Percentiles rank a stretch among this genome's conserved stretches.
Evolutionary conservation across 2,113 vertebrate genomes (phyloP).

Genomic region (Sphyrna mokarran): DNA sequence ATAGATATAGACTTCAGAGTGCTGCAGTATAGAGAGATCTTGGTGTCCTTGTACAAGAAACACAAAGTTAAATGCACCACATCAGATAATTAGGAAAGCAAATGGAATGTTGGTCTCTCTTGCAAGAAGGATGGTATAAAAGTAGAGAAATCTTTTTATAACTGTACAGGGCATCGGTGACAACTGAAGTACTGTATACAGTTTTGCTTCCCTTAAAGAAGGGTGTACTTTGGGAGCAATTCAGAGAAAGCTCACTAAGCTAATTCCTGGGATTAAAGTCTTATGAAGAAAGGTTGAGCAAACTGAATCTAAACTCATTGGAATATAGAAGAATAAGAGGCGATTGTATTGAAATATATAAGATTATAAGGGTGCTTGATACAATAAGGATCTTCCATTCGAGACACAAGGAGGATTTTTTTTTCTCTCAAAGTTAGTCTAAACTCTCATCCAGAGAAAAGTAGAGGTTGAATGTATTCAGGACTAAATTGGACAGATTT

Average conservation of each 20-base stretch:
- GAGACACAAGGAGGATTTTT: too few species aligned
- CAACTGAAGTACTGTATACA: background rate
- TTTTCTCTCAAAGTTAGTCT: too few species aligned
- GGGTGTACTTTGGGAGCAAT: background rate
- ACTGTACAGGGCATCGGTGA: background rate
- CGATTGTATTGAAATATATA: background rate
- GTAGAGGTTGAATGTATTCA: too few species aligned
- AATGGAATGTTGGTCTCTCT: background rate
- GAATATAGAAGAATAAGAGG: background rate
- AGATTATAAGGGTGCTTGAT: background rate
- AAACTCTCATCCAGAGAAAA: too few species aligned
- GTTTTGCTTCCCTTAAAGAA: background rate
- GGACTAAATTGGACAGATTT: too few species aligned
- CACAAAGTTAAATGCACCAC: background rate
- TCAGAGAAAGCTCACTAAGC: background rate
- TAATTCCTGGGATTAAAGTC: background rate
- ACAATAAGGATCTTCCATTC: too few species aligned
- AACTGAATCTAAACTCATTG: background rate
- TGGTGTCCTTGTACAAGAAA: background rate
- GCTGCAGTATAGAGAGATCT: too few species aligned
- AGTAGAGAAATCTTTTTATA: background rate
- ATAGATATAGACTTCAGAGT: too few species aligned
- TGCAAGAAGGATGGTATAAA: background rate
- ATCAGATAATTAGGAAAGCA: background rate
- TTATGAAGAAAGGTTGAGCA: background rate